Evolutionary conservation across 1,140 invertebrate genomes (phyloP), one percentile per base, ranked within the genome.

Genomic region (Dendroctonus ponderosae): DNA sequence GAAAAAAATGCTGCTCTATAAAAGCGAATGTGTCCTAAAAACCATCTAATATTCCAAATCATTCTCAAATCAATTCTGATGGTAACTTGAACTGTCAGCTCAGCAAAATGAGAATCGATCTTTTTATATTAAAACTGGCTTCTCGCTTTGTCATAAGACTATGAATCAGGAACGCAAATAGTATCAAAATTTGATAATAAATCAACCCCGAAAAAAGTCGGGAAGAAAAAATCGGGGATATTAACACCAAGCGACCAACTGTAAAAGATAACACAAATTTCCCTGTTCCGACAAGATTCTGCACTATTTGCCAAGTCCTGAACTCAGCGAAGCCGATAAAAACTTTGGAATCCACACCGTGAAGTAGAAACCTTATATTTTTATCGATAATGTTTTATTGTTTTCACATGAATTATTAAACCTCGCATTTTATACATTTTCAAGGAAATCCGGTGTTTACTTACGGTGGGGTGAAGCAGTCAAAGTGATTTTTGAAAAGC

Each of bases 231-330:
- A 53, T 62, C 49, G 14, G 8, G 51, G 39, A 53, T 62, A 53
- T 62, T 51, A 53, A 51, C 61, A 62, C 14, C 51, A 41, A 46
- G 14, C 61, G 61, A 12, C 61, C 61, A 62, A 53, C 61, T 54
- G 61, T 62, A 62, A 62, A 62, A 62, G 61, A 62, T 62, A 62
- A 62, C 61, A 62, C n/a, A 49, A 62, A 42, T 62, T 62, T 43
- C 61, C 61, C 26, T 62, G 61, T 62, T 54, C 39, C 49, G 15
- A 14, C 61, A 54, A 49, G 61, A 62, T 62, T 62, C 46, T 52
- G 37, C 61, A 53, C 44, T 62, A 62, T 62, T 62, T 52, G 61
- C 61, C 51, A 62, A 62, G 15, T 62, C 42, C 40, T 50, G 26
- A 54, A 62, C 61, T 62, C 46, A 40, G n/a, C 11, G 6, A 39